Percentiles rank a stretch among this genome's conserved stretches.
Conservation (phyloP, 1,140 invertebrate genomes). For the Palaemon carinicauda region DNA sequence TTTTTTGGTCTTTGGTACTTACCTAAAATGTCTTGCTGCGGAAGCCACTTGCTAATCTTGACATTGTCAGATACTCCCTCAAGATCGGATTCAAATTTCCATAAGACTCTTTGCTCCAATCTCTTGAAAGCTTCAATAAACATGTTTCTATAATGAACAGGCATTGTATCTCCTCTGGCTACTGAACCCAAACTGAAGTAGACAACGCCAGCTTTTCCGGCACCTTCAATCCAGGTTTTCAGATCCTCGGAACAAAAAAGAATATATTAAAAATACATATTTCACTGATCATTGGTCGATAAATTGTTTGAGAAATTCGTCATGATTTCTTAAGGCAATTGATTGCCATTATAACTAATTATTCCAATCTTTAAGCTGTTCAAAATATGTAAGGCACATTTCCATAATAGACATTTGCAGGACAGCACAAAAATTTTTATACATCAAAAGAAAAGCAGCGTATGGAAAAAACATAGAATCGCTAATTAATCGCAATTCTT, state of each 20-base stretch:
- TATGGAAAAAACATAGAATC: too few relatives aligned
- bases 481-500: too few relatives aligned
- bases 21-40: constrained; percentile 46
- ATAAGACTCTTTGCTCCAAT: constrained; percentile 50
- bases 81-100: constrained; percentile 54
- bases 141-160: not conserved
- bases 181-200: constrained; percentile 36
- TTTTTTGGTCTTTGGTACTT: not conserved
- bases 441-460: too few relatives aligned
- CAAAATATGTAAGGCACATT: too few relatives aligned
- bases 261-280: not conserved
- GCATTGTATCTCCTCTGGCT: not conserved
- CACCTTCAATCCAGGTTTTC: constrained; percentile 25
- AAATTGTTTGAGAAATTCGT: not conserved
- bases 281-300: not conserved
- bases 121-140: constrained; percentile 42
- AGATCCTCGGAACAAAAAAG: not conserved
- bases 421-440: too few relatives aligned
- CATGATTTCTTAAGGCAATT: too few relatives aligned
- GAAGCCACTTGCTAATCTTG: constrained; percentile 27
- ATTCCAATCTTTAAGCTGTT: too few relatives aligned
- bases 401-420: too few relatives aligned
- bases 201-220: constrained; percentile 26
- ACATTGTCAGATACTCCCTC: constrained; percentile 42
- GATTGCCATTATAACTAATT: too few relatives aligned